Base-by-base conservation (phyloP, 2,113 vertebrate species). In the Geococcyx californianus region DNA sequence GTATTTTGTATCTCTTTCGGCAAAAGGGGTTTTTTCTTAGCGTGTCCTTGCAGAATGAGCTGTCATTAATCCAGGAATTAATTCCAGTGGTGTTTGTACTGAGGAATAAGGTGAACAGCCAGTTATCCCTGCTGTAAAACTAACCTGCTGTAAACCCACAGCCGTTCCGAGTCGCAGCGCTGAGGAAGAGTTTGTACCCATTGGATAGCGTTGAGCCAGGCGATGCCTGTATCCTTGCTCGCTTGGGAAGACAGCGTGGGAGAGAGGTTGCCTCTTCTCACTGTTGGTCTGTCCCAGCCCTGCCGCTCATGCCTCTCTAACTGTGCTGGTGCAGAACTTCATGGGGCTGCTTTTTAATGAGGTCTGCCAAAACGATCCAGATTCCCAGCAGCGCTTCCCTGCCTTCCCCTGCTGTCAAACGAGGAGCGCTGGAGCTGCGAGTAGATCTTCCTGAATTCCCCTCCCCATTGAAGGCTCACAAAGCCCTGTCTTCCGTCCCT, bases 401-500 rank as follows among this genome's bases (percentile, higher is more conserved):
- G 54, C 51, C 45, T 31, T 80, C 81, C 40, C 70, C 64, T 58
- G 76, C n/a, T 2, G 36, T 66, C 59, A 69, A 9, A 1, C 0
- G 0, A 79, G 62, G 58, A 92, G 66, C 69, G 40, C 56, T 54
- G 84, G 69, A 66, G 36, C n/a, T 16, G 42, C 7, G 19, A 20
- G 24, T 26, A 75, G 79, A 52, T 67, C 88, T 51, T n/a, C 47
- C 13, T 49, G 28, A 91, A 74, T 67, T 87, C 80, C 26, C n/a
- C 66, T 74, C 51, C 84, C 40, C 36, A 28, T 79, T 60, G 38
- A 49, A 88, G 59, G 25, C 34, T 56, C 59, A 69, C 17, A 84
- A 84, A 92, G 64, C 47, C 64, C 69, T 38, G 0, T 55, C 89
- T 74, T 90, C 40, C 91, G 84, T 84, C 93, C 69, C 52, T 68